phyloP scores from a whole-genome alignment of 2,888 invertebrate genomes.

The Phrixothrix hirtus region DNA sequence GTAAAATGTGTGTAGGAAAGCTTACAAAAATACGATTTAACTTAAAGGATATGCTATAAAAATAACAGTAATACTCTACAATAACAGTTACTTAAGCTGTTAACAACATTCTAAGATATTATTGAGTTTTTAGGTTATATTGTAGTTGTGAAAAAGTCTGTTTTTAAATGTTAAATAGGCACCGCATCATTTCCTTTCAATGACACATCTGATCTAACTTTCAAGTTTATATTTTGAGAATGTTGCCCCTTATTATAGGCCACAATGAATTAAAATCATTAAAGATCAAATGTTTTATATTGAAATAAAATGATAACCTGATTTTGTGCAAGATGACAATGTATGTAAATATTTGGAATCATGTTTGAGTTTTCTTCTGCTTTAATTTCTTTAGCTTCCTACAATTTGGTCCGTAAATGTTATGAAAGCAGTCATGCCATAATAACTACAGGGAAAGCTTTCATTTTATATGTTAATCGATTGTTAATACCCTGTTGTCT shows the following conservation, averaged over 20 bases:
- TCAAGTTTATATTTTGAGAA: too few relatives aligned
- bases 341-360: too few relatives aligned
- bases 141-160: conserved; percentile 15
- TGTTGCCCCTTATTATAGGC: too few relatives aligned
- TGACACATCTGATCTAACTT: too few relatives aligned
- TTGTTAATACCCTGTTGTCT: conserved; percentile 28
- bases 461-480: conserved; percentile 12
- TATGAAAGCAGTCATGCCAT: conserved; percentile 16
- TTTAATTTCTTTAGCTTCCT: too few relatives aligned
- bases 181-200: too few relatives aligned
- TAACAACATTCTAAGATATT: conserved; percentile 22
- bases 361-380: too few relatives aligned
- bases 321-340: too few relatives aligned
- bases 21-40: conserved; percentile 38
- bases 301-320: too few relatives aligned
- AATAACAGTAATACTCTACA: conserved; percentile 31
- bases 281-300: too few relatives aligned
- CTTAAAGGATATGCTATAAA: conserved; percentile 32
- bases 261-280: too few relatives aligned
- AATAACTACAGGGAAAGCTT: conserved; percentile 26
- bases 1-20: conserved; percentile 31
- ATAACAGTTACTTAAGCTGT: conserved; percentile 33
- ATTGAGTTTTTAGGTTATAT: conserved; percentile 12
- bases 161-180: too few relatives aligned
- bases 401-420: conserved; percentile 29